These are phyloP conservation scores for Eurois occulta DNA, from an alignment of 2,888 invertebrate genomes.

Conservation along the genomic window DNA sequence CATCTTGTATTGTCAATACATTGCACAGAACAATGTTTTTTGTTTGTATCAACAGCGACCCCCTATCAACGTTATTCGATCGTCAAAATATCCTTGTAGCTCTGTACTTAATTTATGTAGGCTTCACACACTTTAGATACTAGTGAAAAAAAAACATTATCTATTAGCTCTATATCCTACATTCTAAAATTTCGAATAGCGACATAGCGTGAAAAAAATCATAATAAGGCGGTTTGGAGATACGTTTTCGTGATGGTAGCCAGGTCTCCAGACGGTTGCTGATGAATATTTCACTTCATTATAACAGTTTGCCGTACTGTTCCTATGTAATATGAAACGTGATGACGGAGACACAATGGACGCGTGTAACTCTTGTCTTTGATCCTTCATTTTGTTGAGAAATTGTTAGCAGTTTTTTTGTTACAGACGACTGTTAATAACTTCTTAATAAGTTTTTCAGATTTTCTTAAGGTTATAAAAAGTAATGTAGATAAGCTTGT, in stretches of 20 bases:
- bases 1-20: too few relatives aligned
- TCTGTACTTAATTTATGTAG: too few relatives aligned
- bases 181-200: not conserved
- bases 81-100: too few relatives aligned
- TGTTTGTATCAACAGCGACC: too few relatives aligned
- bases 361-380: not conserved
- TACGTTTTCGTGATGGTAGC: constrained; percentile 78
- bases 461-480: not conserved
- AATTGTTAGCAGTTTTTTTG: constrained; percentile 4
- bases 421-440: not conserved
- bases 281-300: constrained; percentile 90
- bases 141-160: too few relatives aligned
- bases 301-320: constrained; percentile 82
- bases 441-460: not conserved
- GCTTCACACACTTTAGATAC: too few relatives aligned
- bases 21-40: too few relatives aligned
- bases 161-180: too few relatives aligned
- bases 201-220: constrained; percentile 32
- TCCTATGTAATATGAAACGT: constrained; percentile 79
- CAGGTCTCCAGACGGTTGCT: constrained; percentile 84
- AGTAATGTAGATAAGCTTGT: not conserved
- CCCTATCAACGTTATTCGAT: too few relatives aligned
- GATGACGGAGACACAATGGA: constrained; percentile 67
- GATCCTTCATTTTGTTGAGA: constrained; percentile 18
- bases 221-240: constrained; percentile 72